Evolutionary conservation across 2,113 vertebrate species (phyloP).

Genomic region (Phrynosoma blainvillii): DNA sequence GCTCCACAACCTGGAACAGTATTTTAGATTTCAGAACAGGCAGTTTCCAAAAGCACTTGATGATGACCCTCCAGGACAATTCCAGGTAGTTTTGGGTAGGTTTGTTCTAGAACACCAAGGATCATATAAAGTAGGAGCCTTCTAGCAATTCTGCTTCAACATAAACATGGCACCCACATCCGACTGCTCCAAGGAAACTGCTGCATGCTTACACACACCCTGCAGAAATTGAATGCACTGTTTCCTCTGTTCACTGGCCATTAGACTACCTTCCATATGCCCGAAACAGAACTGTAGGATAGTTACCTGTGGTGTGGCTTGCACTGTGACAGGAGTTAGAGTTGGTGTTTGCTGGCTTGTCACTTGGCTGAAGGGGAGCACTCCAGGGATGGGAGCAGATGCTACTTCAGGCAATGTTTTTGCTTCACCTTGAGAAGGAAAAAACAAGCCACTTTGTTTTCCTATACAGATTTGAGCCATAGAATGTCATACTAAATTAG

Average conservation of each 20-base stretch:
- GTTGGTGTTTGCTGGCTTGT: conserved; percentile 70
- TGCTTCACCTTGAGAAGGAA: conserved; percentile 57
- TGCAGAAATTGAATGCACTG: conserved; percentile 28
- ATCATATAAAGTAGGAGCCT: background rate
- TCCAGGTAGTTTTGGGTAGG: background rate
- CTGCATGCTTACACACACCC: background rate
- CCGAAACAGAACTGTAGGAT: background rate
- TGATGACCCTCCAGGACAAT: background rate
- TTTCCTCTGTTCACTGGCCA: background rate
- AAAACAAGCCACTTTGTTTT: conserved; percentile 12
- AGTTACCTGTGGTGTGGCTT: conserved; percentile 78
- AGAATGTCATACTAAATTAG: background rate
- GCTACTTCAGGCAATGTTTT: conserved; percentile 61
- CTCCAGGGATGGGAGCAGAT: conserved; percentile 49
- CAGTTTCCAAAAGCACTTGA: background rate
- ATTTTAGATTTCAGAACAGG: background rate
- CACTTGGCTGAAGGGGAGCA: conserved; percentile 66
- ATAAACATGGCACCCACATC: background rate
- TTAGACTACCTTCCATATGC: background rate
- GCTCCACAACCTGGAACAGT: background rate
- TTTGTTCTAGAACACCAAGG: background rate
- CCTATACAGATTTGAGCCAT: background rate
- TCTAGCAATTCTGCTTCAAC: background rate
- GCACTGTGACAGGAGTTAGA: conserved; percentile 70
- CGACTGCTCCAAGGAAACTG: background rate